Percentiles rank a stretch among this genome's conserved stretches.
These are phyloP conservation scores for Aspidiotus destructor DNA, from an alignment of 2,888 invertebrate genomes.

Conservation along the genomic window DNA sequence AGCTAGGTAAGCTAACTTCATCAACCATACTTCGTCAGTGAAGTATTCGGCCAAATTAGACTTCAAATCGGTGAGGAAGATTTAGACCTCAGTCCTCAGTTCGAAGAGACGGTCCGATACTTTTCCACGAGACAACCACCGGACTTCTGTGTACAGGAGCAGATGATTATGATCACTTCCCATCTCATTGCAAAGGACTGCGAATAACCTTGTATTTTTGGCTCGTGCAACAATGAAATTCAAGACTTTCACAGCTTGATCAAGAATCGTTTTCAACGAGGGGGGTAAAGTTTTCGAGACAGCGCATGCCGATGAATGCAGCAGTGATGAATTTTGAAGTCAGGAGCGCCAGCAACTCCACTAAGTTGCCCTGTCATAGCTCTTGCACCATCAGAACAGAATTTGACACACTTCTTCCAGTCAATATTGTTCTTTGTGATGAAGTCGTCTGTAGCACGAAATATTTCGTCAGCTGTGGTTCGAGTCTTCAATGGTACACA, in stretches of 20 bases:
- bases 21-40: not conserved
- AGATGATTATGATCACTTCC: conserved; percentile 20
- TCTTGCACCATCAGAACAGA: conserved; percentile 36
- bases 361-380: conserved; percentile 12
- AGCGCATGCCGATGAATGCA: conserved; percentile 18
- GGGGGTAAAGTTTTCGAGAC: conserved; percentile 16
- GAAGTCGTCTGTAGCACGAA: conserved; percentile 34
- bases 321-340: conserved; percentile 24
- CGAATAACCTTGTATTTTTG: conserved; percentile 24
- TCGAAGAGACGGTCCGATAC: conserved; percentile 22
- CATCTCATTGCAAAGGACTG: conserved; percentile 27
- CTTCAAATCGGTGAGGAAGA: conserved; percentile 13
- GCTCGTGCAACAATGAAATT: conserved; percentile 24
- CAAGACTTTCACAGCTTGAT: conserved; percentile 21
- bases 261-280: conserved; percentile 19
- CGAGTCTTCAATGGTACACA: conserved; percentile 34
- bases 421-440: conserved; percentile 33
- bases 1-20: conserved; percentile 4
- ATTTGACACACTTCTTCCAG: conserved; percentile 36
- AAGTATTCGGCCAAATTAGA: not conserved
- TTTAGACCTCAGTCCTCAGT: conserved; percentile 20
- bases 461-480: conserved; percentile 34
- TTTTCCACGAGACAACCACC: conserved; percentile 21
- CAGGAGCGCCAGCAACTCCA: not conserved
- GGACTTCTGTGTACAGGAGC: conserved; percentile 18